Percentiles rank a stretch among this genome's conserved stretches.
Conservation (phyloP, 2,113 vertebrate genomes). For the Aegithalos caudatus region DNA sequence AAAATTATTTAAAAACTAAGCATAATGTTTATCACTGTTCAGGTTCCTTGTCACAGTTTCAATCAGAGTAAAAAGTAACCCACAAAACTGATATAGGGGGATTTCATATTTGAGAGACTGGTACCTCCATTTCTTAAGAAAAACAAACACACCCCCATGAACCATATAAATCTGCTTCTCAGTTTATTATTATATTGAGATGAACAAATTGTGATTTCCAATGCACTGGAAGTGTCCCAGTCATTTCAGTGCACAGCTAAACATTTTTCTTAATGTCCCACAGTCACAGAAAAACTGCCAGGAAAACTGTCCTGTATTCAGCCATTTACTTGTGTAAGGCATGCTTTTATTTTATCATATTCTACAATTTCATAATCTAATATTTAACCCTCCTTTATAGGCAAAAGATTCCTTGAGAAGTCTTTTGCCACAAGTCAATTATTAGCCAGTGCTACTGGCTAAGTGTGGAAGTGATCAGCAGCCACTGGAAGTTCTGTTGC, state of each 20-base stretch:
- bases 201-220: neutral
- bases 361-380: neutral
- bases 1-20: neutral
- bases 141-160: neutral
- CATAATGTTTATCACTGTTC: neutral
- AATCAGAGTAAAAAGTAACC: neutral
- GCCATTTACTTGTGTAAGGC: neutral
- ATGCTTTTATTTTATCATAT: neutral
- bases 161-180: neutral
- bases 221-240: neutral
- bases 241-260: neutral
- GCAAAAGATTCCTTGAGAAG: neutral
- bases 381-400: neutral
- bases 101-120: neutral
- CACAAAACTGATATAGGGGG: neutral
- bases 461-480: neutral
- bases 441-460: neutral
- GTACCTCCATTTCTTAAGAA: neutral
- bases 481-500: neutral
- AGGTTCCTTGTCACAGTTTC: neutral
- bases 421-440: neutral
- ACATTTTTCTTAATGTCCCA: neutral
- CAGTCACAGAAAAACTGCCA: neutral
- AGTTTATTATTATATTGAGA: neutral
- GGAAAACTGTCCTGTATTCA: neutral